These are phyloP conservation scores for Tetragonisca angustula DNA, from an alignment of 2,888 invertebrate genomes.

Conservation along the genomic window DNA sequence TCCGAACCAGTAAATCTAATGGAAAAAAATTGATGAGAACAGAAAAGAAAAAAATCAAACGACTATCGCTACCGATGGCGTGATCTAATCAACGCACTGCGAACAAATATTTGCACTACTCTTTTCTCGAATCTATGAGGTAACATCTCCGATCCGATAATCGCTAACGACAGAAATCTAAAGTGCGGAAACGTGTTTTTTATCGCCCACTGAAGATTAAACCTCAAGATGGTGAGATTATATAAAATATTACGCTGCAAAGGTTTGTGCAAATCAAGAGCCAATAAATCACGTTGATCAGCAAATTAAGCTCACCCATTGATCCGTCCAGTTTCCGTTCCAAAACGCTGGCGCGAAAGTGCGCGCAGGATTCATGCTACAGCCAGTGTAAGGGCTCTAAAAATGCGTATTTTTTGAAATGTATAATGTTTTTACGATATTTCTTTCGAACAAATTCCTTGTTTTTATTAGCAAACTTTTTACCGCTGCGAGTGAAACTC, in stretches of 20 bases:
- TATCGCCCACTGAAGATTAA: conserved; percentile 38
- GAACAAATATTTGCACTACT: conserved; percentile 36
- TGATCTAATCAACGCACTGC: conserved; percentile 43
- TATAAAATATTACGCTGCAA: conserved; percentile 2
- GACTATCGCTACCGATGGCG: conserved; percentile 1
- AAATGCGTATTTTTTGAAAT: background rate
- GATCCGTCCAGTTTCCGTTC: conserved; percentile 87
- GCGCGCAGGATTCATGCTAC: conserved; percentile 90
- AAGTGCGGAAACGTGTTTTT: conserved; percentile 4
- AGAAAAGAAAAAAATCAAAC: background rate
- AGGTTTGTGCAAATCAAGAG: conserved; percentile 14
- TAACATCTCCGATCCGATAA: conserved; percentile 21
- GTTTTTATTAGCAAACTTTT: conserved; percentile 56
- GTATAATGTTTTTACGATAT: background rate
- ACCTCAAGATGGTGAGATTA: conserved; percentile 3
- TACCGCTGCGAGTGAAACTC: conserved; percentile 89
- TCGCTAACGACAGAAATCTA: background rate
- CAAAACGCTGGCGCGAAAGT: conserved; percentile 89
- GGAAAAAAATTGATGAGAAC: background rate
- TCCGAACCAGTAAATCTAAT: conserved; percentile 88
- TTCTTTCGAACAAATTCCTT: no score
- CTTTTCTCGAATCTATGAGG: conserved; percentile 22
- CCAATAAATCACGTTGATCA: conserved; percentile 20
- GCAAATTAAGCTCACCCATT: conserved; percentile 86
- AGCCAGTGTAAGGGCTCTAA: conserved; percentile 90